These are phyloP conservation scores for Caenorhabditis tropicalis DNA, from an alignment of 1,140 invertebrate species.

Conservation along the genomic window DNA sequence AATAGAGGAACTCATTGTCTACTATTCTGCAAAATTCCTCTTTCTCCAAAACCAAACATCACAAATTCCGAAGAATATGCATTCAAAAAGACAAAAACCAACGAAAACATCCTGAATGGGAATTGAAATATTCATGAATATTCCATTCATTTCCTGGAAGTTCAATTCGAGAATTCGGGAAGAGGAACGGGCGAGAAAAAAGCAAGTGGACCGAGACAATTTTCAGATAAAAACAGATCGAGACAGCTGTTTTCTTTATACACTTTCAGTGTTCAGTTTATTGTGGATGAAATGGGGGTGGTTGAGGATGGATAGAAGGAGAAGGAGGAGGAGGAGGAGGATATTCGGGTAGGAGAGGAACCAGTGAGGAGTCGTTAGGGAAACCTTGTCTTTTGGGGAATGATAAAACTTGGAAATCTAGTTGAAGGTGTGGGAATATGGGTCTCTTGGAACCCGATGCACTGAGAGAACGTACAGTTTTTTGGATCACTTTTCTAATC, in stretches of 20 bases:
- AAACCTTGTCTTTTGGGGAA: too few relatives aligned
- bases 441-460: not conserved
- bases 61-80: too few relatives aligned
- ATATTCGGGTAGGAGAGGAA: not conserved
- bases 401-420: not conserved
- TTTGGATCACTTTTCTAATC: too few relatives aligned
- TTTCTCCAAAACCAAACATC: too few relatives aligned
- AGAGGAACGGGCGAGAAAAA: too few relatives aligned
- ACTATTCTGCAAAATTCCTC: too few relatives aligned
- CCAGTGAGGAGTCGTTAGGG: too few relatives aligned
- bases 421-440: not conserved
- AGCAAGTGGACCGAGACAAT: too few relatives aligned
- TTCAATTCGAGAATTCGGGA: not conserved
- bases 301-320: too few relatives aligned
- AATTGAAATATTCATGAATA: not conserved
- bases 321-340: not conserved
- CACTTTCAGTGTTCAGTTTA: not conserved
- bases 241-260: not conserved
- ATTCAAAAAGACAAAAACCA: not conserved
- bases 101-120: too few relatives aligned
- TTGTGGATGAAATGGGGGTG: not conserved
- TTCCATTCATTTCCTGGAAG: not conserved
- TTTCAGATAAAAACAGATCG: not conserved
- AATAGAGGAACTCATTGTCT: too few relatives aligned
- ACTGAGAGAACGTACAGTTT: too few relatives aligned